A percentile compares a stretch with the other conserved stretches of the same genome.
phyloP scores from a whole-genome alignment of 2,797 vertebrate species.

The Rhinella marina region DNA sequence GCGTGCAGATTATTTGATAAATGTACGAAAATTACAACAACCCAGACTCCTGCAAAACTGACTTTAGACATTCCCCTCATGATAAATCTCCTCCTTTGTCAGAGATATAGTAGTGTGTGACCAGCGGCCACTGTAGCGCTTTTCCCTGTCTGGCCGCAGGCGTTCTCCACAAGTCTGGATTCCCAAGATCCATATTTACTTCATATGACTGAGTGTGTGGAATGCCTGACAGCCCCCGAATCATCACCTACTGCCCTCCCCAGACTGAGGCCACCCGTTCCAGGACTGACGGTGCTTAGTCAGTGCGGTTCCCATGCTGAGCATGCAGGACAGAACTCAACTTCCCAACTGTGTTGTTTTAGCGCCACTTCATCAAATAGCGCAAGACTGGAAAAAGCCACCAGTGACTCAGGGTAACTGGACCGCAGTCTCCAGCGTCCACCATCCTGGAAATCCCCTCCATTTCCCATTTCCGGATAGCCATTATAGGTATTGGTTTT shows the following conservation, averaged over 20 bases:
- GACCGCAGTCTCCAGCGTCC: not conserved
- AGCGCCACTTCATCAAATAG: slow-evolving; percentile 36
- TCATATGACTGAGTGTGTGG: slow-evolving; percentile 52
- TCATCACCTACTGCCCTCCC: slow-evolving; percentile 52
- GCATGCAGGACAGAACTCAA: slow-evolving; percentile 28
- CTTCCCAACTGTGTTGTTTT: slow-evolving; percentile 48
- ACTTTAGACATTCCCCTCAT: too few species aligned
- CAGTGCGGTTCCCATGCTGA: slow-evolving; percentile 60
- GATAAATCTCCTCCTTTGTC: too few species aligned
- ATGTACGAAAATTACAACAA: too few species aligned
- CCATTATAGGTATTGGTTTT: too few species aligned
- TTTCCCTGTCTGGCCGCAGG: slow-evolving; percentile 47
- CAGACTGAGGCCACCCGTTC: slow-evolving; percentile 50
- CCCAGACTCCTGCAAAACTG: too few species aligned
- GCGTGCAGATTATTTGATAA: too few species aligned
- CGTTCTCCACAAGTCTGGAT: slow-evolving; percentile 45
- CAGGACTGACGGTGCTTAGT: slow-evolving; percentile 50
- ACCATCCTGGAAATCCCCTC: slow-evolving; percentile 20
- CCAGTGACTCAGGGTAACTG: slow-evolving; percentile 23
- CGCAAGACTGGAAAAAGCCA: slow-evolving; percentile 37
- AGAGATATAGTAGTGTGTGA: not conserved
- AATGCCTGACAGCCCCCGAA: slow-evolving; percentile 51
- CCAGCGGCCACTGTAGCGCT: slow-evolving; percentile 41
- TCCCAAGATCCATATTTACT: slow-evolving; percentile 47
- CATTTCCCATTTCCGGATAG: not conserved